These are phyloP conservation scores for Corythucha ciliata DNA, from an alignment of 2,888 invertebrate genomes.

Conservation along the genomic window DNA sequence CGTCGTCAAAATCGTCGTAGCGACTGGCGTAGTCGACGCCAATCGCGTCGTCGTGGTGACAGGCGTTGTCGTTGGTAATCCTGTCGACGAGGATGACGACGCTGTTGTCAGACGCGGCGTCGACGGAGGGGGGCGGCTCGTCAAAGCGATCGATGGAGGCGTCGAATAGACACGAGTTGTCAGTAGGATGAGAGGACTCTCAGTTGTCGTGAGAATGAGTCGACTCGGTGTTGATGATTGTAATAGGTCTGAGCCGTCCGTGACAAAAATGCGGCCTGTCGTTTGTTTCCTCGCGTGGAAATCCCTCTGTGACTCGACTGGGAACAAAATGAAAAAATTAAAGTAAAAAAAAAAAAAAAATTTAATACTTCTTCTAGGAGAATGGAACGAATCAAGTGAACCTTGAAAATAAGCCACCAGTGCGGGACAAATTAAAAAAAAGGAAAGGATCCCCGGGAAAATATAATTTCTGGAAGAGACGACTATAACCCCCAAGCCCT, in stretches of 20 bases:
- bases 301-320: slow-evolving; percentile 83
- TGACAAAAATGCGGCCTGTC: slow-evolving; percentile 40
- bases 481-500: too few relatives aligned
- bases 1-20: slow-evolving; percentile 30
- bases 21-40: slow-evolving; percentile 25
- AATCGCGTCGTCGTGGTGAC: slow-evolving; percentile 30
- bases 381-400: too few relatives aligned
- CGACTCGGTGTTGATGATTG: slow-evolving; percentile 38
- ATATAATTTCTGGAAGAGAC: too few relatives aligned
- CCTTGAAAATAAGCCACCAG: too few relatives aligned
- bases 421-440: too few relatives aligned
- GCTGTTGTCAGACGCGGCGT: too few relatives aligned
- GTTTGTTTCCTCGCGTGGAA: slow-evolving; percentile 54
- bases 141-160: too few relatives aligned
- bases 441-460: too few relatives aligned
- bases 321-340: too few relatives aligned
- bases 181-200: slow-evolving; percentile 18
- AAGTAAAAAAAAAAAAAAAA: too few relatives aligned
- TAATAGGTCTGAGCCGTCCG: slow-evolving; percentile 29
- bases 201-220: slow-evolving; percentile 46
- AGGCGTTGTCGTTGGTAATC: slow-evolving; percentile 40
- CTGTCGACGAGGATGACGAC: slow-evolving; percentile 36
- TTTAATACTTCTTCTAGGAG: too few relatives aligned
- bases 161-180: slow-evolving; percentile 7
- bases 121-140: slow-evolving; percentile 16